Percentiles rank a stretch among this genome's conserved stretches.
phyloP scores from a whole-genome alignment of 2,888 invertebrate genomes.

The Clostera curtula region DNA sequence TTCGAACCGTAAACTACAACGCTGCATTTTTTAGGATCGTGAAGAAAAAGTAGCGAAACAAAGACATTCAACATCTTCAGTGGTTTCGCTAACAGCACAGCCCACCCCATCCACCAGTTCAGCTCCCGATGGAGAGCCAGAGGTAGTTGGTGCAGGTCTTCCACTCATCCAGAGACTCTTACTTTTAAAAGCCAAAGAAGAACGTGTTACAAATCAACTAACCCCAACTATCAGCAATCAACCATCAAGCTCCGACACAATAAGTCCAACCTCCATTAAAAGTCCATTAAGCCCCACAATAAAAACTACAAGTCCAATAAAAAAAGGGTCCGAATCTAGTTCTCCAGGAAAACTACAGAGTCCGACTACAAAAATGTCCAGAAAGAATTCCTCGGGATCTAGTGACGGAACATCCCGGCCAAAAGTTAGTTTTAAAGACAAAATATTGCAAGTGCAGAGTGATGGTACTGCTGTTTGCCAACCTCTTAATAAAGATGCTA shows the following conservation, averaged over 20 bases:
- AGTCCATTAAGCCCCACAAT: conserved; percentile 68
- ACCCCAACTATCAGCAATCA: conserved; percentile 59
- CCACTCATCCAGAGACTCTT: conserved; percentile 84
- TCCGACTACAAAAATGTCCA: conserved; percentile 59
- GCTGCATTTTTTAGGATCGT: conserved; percentile 51
- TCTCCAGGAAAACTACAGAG: conserved; percentile 68
- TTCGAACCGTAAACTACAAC: too few relatives aligned
- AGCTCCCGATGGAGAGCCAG: conserved; percentile 72
- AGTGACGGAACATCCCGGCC: conserved; percentile 62
- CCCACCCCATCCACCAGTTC: conserved; percentile 77
- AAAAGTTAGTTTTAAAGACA: conserved; percentile 78
- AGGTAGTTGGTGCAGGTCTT: conserved; percentile 81
- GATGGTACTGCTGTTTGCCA: conserved; percentile 66
- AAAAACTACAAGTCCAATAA: conserved; percentile 64
- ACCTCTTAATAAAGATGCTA: conserved; percentile 54
- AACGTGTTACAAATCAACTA: conserved; percentile 70
- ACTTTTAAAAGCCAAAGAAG: conserved; percentile 84
- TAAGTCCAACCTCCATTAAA: conserved; percentile 67
- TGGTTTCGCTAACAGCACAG: conserved; percentile 60
- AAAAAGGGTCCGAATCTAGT: conserved; percentile 65
- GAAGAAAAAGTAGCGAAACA: conserved; percentile 70
- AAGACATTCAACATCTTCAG: conserved; percentile 51
- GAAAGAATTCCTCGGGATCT: conserved; percentile 66
- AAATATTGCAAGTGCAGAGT: conserved; percentile 74
- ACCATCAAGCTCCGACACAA: conserved; percentile 69